Percentiles rank a stretch among this genome's conserved stretches.
Conservation (phyloP, 2,113 vertebrate species). For the Macquaria ambigua region DNA sequence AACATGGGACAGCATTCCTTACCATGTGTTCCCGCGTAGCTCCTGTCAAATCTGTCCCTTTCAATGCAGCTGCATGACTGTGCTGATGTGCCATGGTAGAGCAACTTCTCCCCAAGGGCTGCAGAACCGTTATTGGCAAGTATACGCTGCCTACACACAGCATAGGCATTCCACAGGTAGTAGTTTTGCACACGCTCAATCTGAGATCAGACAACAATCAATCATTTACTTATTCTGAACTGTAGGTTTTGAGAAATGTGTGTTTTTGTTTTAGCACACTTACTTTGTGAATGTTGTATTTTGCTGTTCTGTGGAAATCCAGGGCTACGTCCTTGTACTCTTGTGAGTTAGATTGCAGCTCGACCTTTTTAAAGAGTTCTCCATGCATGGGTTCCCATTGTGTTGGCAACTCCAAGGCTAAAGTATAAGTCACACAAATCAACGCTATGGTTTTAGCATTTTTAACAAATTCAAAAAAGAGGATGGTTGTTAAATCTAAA, state of each 20-base stretch:
- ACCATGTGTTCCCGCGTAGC: constrained; percentile 73
- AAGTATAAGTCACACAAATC: accelerated
- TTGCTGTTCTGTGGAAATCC: constrained; percentile 51
- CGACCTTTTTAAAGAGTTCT: constrained; percentile 52
- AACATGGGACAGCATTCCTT: not conserved
- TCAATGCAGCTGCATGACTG: constrained; percentile 64
- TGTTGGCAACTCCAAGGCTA: constrained; percentile 20
- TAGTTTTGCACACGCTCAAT: constrained; percentile 80
- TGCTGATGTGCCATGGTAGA: constrained; percentile 76
- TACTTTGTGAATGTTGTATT: constrained; percentile 60
- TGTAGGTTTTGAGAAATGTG: not conserved
- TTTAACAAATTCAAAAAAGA: not conserved
- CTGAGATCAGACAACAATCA: constrained; percentile 43
- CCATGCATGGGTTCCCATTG: constrained; percentile 63
- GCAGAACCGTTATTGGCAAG: constrained; percentile 44
- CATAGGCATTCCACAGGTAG: constrained; percentile 66
- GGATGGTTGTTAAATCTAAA: no score
- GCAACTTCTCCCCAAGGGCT: constrained; percentile 59
- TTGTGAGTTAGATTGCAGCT: not conserved
- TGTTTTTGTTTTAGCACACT: not conserved
- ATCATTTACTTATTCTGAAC: no score
- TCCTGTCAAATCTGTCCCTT: constrained; percentile 72
- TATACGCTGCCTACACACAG: constrained; percentile 59
- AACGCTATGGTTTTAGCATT: not conserved
- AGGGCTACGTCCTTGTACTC: constrained; percentile 39